A percentile compares a stretch with the other conserved stretches of the same genome.
Evolutionary conservation across 2,888 invertebrate species (phyloP).

Genomic region (Drosophila melanosoma): DNA sequence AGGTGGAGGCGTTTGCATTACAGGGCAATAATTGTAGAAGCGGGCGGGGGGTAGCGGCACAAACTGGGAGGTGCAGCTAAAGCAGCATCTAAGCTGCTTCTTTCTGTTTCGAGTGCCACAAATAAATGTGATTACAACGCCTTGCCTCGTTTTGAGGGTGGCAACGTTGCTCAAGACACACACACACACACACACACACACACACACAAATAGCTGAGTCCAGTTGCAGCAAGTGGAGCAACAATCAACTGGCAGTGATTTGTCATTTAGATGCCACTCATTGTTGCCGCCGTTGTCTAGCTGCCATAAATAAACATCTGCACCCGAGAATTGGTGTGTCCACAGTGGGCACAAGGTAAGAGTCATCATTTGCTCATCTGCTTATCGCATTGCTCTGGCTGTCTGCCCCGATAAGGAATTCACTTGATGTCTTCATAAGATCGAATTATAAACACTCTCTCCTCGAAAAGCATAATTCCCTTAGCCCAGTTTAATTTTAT

Average conservation of each 20-base stretch:
- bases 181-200: neutral
- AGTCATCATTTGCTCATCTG: constrained; percentile 24
- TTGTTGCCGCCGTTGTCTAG: constrained; percentile 29
- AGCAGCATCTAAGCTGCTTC: constrained; percentile 4
- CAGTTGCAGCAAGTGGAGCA: neutral
- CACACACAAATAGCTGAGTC: neutral
- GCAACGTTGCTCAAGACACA: constrained; percentile 20
- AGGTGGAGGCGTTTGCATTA: constrained; percentile 57
- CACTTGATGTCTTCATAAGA: neutral
- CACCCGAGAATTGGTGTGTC: constrained; percentile 32
- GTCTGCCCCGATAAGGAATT: constrained; percentile 2
- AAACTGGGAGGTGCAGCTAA: neutral
- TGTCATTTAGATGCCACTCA: constrained; percentile 66
- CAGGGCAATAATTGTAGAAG: constrained; percentile 71
- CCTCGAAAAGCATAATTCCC: no score
- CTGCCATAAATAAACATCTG: constrained; percentile 70
- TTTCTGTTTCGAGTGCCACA: constrained; percentile 61
- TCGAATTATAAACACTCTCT: constrained; percentile 22
- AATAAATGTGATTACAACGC: constrained; percentile 77
- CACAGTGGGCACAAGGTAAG: constrained; percentile 10
- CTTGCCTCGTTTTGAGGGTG: constrained; percentile 11
- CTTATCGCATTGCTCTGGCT: constrained; percentile 1
- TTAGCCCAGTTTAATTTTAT: neutral
- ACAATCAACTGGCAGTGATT: constrained; percentile 62
- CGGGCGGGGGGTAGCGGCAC: constrained; percentile 9